Percentiles rank a stretch among this genome's conserved stretches.
phyloP scores from a whole-genome alignment of 2,797 vertebrate species.

The Catamblyrhynchus diadema region DNA sequence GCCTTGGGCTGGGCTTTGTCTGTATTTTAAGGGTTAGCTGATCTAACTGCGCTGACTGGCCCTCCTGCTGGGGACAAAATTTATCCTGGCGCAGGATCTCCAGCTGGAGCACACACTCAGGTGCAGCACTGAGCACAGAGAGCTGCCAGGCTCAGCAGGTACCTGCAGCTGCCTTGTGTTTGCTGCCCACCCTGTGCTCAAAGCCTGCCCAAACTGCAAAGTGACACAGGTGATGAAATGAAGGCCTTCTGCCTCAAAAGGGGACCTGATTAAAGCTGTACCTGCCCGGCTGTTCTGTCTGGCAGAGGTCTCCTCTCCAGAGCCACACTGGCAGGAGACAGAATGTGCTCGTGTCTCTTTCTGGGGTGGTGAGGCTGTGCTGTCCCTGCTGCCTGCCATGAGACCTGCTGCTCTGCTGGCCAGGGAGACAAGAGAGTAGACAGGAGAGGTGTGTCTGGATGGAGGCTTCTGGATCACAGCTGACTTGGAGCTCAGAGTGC shows the following conservation, averaged over 20 bases:
- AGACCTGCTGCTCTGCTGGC: background rate
- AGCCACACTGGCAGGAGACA: background rate
- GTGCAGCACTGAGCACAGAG: background rate
- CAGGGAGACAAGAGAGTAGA: background rate
- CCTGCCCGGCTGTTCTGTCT: background rate
- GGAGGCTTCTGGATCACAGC: background rate
- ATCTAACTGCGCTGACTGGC: background rate
- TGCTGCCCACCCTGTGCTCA: background rate
- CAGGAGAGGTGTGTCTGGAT: background rate
- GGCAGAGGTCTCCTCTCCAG: background rate
- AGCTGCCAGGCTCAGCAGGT: background rate
- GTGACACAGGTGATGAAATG: background rate
- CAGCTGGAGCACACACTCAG: background rate
- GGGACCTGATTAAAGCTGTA: background rate
- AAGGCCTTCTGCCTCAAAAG: background rate
- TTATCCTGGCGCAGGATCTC: background rate
- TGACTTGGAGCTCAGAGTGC: background rate
- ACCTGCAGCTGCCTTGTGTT: background rate
- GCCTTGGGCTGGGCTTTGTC: background rate
- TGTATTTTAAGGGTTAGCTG: background rate
- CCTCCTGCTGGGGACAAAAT: background rate
- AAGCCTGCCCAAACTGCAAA: background rate
- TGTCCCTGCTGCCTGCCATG: background rate
- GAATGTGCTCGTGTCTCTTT: background rate
- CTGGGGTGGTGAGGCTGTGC: background rate